Base-by-base conservation (phyloP, 2,797 vertebrate genomes). In the Coregonus suidteri region DNA sequence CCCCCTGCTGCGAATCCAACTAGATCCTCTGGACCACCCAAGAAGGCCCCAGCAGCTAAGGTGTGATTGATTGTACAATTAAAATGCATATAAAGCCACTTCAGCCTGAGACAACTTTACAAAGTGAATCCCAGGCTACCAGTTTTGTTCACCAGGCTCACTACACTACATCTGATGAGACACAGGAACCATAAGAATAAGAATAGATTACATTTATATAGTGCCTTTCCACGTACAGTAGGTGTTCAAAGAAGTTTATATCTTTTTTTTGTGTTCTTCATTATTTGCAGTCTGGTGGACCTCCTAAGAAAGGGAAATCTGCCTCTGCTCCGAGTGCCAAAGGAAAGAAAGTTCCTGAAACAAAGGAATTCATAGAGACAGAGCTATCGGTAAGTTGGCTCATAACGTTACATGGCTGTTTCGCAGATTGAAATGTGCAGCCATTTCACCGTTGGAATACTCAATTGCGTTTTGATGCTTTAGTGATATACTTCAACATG, bases 371-470 rank as follows among this genome's bases (percentile, higher is more conserved):
- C 0, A 85, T 91, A n/a, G 98, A 99, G 78, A 91, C 89, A 0
- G 98, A 99, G 73, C 94, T 99, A 64, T 95, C 97, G 18, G 98
- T 99, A 86, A 93, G 97, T 94, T 4, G 11, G 25, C 7, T 30
- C 14, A 14, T 65, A 25, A 30, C 7, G 20, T 65, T 20, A 20
- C n/a, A 59, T 5, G 18, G 54, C 18, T 47, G 41, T 47, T 47
- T 47, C 7, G 41, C 41, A 47, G 9, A 47, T 47, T 47, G 41
- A 11, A 47, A 47, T 47, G 41, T 47, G 9, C 41, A 47, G 9
- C 9, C 41, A 47, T 47, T 47, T 47, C 41, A 47, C 41, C 41
- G 0, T 47, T 9, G 41, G 41, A 47, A 47, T 47, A 47, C 41
- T 47, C 41, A 11, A 2, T 47, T 47, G 9, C 0, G 9, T 47